Conservation (phyloP, 2,797 vertebrate species). For the Decapterus maruadsi region DNA sequence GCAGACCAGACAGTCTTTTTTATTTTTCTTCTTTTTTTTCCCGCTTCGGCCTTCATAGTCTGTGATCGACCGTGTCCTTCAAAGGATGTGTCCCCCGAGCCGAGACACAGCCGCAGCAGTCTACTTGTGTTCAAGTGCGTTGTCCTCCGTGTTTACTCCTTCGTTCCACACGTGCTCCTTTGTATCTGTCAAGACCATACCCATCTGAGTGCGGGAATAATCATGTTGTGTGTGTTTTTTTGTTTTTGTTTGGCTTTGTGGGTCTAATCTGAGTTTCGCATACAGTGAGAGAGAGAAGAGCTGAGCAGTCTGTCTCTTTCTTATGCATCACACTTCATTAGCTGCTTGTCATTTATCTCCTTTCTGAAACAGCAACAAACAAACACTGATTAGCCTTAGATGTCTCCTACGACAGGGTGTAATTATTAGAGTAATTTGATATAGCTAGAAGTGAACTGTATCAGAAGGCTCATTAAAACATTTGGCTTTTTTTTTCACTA, state of each 20-base stretch:
- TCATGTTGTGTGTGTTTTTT: not conserved
- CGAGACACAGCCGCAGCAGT: not conserved
- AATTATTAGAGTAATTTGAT: slow-evolving; percentile 52
- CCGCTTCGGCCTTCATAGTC: no score
- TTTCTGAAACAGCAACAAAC: slow-evolving; percentile 44
- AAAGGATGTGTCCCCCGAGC: no score
- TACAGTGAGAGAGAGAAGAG: not conserved
- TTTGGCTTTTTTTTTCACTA: slow-evolving; percentile 10
- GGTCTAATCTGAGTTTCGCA: slow-evolving; percentile 11
- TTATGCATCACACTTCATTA: slow-evolving; percentile 45
- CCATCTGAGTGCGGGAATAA: not conserved
- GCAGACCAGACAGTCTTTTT: not conserved
- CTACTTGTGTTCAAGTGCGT: slow-evolving; percentile 15
- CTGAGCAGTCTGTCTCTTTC: not conserved
- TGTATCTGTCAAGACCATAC: slow-evolving; percentile 5
- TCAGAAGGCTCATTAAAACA: slow-evolving; percentile 44
- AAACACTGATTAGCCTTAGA: slow-evolving; percentile 41
- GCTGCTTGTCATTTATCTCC: slow-evolving; percentile 46
- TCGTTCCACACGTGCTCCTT: not conserved
- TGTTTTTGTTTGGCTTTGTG: not conserved
- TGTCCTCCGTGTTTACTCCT: slow-evolving; percentile 22
- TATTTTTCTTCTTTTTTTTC: not conserved
- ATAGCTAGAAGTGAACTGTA: slow-evolving; percentile 33
- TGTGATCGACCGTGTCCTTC: not conserved
- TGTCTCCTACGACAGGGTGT: slow-evolving; percentile 30